These are phyloP conservation scores for Trichomalopsis sarcophagae DNA, from an alignment of 1,140 invertebrate genomes.

Conservation along the genomic window DNA sequence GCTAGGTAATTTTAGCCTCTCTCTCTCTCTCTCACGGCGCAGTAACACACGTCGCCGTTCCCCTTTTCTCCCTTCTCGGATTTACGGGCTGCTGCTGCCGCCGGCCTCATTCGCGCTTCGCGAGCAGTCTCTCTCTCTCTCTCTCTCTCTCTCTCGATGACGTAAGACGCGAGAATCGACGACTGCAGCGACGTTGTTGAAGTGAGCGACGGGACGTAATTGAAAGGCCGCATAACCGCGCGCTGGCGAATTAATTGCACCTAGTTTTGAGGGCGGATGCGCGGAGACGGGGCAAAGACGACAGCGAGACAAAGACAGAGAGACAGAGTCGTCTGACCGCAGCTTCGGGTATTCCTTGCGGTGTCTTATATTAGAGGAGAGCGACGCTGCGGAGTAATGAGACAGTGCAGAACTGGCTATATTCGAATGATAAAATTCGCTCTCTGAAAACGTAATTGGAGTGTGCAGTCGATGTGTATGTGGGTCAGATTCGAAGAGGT, in stretches of 20 bases:
- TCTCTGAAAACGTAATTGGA: too few relatives aligned
- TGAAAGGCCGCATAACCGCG: conserved; percentile 26
- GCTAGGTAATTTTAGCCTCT: conserved; percentile 25
- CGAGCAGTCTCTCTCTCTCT: neutral
- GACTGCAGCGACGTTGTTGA: neutral
- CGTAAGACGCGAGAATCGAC: conserved; percentile 13
- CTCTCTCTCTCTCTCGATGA: neutral
- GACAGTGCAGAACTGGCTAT: too few relatives aligned
- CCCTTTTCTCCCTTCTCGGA: conserved; percentile 4
- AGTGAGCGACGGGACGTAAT: neutral
- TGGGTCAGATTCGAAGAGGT: too few relatives aligned
- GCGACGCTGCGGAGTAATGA: too few relatives aligned
- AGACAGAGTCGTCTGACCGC: neutral
- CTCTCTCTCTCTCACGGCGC: neutral
- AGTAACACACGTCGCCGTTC: conserved; percentile 7
- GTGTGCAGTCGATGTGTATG: too few relatives aligned
- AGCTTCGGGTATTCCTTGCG: neutral
- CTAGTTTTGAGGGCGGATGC: conserved; percentile 1
- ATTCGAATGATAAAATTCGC: too few relatives aligned
- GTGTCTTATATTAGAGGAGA: neutral
- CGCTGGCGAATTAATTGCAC: conserved; percentile 26
- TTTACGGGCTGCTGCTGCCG: neutral
- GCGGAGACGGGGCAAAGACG: neutral
- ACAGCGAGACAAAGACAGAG: neutral
- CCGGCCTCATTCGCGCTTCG: neutral